phyloP scores from a whole-genome alignment of 2,113 vertebrate genomes.

The Apodemus sylvaticus region DNA sequence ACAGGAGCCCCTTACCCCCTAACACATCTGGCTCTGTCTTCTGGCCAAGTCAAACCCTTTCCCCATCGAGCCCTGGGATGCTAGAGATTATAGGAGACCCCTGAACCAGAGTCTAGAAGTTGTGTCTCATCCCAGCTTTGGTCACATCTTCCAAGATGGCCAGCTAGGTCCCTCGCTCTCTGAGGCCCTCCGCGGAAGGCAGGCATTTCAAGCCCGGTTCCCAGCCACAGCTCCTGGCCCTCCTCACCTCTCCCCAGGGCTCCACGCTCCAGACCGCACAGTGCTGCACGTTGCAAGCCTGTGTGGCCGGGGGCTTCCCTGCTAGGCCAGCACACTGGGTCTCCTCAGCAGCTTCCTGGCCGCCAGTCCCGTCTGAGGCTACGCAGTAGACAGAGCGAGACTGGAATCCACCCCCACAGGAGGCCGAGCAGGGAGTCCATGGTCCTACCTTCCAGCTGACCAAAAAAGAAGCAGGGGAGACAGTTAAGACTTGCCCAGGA shows the following conservation, averaged over 20 bases:
- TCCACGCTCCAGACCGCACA: conserved; percentile 87
- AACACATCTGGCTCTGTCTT: background rate
- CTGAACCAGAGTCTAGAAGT: background rate
- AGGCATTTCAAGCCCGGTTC: too few species aligned
- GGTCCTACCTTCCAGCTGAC: conserved; percentile 92
- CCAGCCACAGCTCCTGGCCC: background rate
- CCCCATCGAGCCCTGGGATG: background rate
- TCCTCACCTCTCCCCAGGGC: conserved; percentile 91
- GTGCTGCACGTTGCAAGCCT: conserved; percentile 90
- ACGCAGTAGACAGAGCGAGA: conserved; percentile 91
- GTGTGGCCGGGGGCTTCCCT: conserved; percentile 86
- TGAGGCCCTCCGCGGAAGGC: background rate
- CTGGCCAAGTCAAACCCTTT: background rate
- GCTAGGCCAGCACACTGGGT: conserved; percentile 87
- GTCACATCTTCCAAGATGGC: background rate
- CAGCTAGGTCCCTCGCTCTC: background rate
- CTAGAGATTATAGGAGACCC: background rate
- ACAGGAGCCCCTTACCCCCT: background rate
- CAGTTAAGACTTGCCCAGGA: background rate
- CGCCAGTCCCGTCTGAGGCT: conserved; percentile 84
- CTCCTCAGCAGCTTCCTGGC: conserved; percentile 86
- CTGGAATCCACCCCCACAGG: conserved; percentile 94
- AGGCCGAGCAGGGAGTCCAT: conserved; percentile 92
- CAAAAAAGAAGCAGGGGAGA: background rate
- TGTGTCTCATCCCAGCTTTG: background rate